Base-by-base conservation (phyloP, 2,113 vertebrate species). In the Oreochromis tanganicae region DNA sequence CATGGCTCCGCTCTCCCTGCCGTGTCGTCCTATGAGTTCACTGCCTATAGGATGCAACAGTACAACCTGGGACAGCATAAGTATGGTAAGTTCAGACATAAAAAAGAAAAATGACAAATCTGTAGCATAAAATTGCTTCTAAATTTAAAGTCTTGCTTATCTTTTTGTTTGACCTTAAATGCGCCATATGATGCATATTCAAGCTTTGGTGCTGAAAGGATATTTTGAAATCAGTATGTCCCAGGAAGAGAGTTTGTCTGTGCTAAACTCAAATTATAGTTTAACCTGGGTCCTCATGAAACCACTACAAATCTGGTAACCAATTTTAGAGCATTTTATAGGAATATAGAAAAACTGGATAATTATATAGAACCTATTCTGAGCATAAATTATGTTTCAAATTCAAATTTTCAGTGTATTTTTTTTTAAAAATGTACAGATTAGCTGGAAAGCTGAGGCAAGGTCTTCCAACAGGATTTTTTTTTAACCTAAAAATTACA, bases 21-120 rank as follows among this genome's bases (percentile, higher is more conserved):
- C 1, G 90, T 94, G 0, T 95, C 95, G 27, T 96, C 96, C 59
- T 96, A 97, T 50, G 95, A 96, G 93, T 97, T 97, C 91, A 96
- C 87, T 1, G 96, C 94, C 63, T 96, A 95, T 90, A 94, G 96
- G 93, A 97, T 97, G 96, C 96, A 97, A 41, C 96, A 97, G 55
- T 97, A 95, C 93, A 91, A 95, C 81, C 16, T 96, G 80, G 93
- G 80, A 4, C 95, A 95, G 9, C 89, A 95, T 29, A 96, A 95
- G 80, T 80, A 94, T 19, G 96, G 96, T 97, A 87, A 71, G 89
- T 79, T 50, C 32, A 63, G 7, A 52, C 17, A 78, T 16, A 32
- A 32, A 46, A 75, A 50, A 66, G 6, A 29, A 50, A 32, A 73
- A 36, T 46, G 21, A 73, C 13, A 24, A 46, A 46, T 46, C 21